These are phyloP conservation scores for Palaemon carinicauda DNA, from an alignment of 1,140 invertebrate genomes.

Conservation along the genomic window DNA sequence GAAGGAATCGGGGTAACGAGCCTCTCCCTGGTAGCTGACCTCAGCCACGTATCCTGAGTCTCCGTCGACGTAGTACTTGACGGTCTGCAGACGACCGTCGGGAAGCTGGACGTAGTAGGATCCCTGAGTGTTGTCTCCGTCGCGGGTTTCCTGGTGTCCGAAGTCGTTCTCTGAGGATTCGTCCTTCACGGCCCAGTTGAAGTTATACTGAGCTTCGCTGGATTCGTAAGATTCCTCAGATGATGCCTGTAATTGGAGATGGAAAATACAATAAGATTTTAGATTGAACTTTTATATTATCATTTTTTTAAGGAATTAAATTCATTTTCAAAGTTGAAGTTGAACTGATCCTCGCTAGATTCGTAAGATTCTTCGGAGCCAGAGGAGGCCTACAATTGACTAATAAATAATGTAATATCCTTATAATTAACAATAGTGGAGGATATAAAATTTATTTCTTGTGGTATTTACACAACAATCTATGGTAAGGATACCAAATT, in stretches of 20 bases:
- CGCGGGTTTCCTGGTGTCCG: slow-evolving; percentile 51
- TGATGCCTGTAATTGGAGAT: too few relatives aligned
- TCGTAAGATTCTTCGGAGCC: neutral
- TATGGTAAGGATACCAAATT: too few relatives aligned
- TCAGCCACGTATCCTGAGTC: slow-evolving; percentile 7
- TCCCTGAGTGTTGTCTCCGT: slow-evolving; percentile 45
- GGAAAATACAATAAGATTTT: too few relatives aligned
- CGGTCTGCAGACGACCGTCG: slow-evolving; percentile 48
- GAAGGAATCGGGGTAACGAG: neutral
- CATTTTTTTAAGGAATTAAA: too few relatives aligned
- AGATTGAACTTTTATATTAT: too few relatives aligned
- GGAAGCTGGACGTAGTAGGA: slow-evolving; percentile 53
- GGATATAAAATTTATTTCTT: too few relatives aligned
- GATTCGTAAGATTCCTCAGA: slow-evolving; percentile 11
- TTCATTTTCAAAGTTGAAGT: too few relatives aligned
- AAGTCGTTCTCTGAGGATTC: slow-evolving; percentile 32
- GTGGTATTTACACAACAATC: too few relatives aligned
- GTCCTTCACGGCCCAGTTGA: neutral
- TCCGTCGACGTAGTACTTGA: slow-evolving; percentile 3
- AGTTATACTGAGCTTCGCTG: slow-evolving; percentile 5
- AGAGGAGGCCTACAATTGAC: neutral
- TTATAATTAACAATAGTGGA: too few relatives aligned
- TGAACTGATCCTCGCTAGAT: slow-evolving; percentile 3
- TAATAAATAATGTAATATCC: neutral
- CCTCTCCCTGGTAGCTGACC: neutral